These are phyloP conservation scores for Ginglymostoma cirratum DNA, from an alignment of 2,113 vertebrate genomes.

Conservation along the genomic window DNA sequence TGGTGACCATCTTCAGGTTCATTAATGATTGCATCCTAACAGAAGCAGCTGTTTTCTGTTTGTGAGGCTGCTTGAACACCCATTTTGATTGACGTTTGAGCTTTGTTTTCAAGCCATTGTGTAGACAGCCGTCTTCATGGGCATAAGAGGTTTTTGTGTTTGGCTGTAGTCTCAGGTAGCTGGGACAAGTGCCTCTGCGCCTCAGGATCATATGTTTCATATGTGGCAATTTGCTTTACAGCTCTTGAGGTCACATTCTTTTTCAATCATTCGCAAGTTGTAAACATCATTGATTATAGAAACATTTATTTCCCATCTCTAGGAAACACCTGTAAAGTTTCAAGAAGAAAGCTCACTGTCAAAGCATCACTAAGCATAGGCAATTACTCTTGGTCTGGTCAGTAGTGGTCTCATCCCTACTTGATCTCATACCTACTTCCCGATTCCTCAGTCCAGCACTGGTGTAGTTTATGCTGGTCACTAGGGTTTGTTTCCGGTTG, in stretches of 20 bases:
- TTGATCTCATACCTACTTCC: neutral
- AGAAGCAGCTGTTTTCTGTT: neutral
- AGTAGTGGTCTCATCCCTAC: neutral
- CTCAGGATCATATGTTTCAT: too few species aligned
- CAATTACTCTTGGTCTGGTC: too few species aligned
- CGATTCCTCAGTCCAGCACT: neutral
- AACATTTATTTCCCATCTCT: neutral
- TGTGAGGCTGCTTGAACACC: neutral
- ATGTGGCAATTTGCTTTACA: too few species aligned
- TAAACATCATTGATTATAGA: neutral
- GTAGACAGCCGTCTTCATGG: neutral
- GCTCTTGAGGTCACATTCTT: too few species aligned
- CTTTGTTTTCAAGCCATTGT: neutral
- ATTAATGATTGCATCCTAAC: too few species aligned
- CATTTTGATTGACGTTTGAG: neutral
- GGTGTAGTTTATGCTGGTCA: neutral
- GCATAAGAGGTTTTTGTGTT: neutral
- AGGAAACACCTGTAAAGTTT: neutral
- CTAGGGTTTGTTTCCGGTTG: neutral
- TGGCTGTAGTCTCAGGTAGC: too few species aligned
- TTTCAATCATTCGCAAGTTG: neutral
- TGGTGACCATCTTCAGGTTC: too few species aligned
- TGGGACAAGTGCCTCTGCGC: too few species aligned
- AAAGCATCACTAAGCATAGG: too few species aligned
- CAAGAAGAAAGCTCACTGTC: too few species aligned